Evolutionary conservation across 2,888 invertebrate genomes (phyloP), one percentile per base, ranked within the genome.

Genomic region (Caenorhabditis uteleia): DNA sequence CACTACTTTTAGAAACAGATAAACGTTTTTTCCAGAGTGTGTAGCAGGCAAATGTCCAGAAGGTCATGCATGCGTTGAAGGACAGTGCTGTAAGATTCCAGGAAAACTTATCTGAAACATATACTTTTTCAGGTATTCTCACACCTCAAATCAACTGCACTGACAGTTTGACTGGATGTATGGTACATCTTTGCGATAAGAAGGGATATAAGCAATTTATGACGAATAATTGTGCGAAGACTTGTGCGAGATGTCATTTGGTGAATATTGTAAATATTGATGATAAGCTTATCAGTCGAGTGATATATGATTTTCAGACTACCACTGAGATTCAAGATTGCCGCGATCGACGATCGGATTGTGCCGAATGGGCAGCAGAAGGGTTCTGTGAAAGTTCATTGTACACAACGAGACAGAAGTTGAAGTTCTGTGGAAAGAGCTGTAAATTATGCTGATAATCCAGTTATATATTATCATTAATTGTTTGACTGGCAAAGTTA

Each of bases 111-210:
- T 16, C 26, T 10, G 12, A n/a, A 16, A 12, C 16, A 31, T 12
- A 31, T 31, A 12, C 31, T 40, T 27, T 42, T 64, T 6, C 16
- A 70, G 68, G 74, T 44, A 73, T 73, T 27, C 49, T 78, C 21
- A 74, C 77, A 6, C 77, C 78, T 7, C 70, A 75, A 50, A 73
- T 77, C 45, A 68, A 73, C 49, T 78, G 78, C 33, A 74, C 74
- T 4, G 78, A 78, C 38, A 33, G 51, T 1, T 49, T 75, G 14
- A 55, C 62, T 12, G 66, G 65, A 4, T 78, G 78, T 33, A 60
- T 70, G 20, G 21, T 56, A 3, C 70, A 75, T 47, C 57, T 77
- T 25, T 78, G 78, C 44, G 62, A 74, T 23, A 40, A 66, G 25
- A 57, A 68, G 21, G 75, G 74, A 12, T 78, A 78, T 43, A 39